A percentile compares a stretch with the other conserved stretches of the same genome.
Conservation (phyloP, 2,888 invertebrate genomes). For the Steromphala cineraria region DNA sequence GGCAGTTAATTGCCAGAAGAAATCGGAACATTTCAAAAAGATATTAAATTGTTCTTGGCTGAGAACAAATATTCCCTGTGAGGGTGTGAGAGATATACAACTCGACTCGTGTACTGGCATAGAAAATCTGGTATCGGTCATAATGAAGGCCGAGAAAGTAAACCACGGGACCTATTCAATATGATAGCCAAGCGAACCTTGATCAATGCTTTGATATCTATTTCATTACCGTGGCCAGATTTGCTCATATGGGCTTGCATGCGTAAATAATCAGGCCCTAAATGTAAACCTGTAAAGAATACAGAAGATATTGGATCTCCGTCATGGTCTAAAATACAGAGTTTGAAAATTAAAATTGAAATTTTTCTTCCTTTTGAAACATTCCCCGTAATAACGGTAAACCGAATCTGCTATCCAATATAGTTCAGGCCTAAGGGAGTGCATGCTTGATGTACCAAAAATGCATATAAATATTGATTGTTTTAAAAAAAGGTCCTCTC, state of each 20-base stretch:
- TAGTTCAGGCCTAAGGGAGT: not conserved
- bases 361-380: not conserved
- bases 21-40: slow-evolving; percentile 20
- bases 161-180: slow-evolving; percentile 4
- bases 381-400: not conserved
- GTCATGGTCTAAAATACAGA: not conserved
- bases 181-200: not conserved
- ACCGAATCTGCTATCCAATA: not conserved
- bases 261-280: not conserved
- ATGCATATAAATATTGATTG: slow-evolving; percentile 8
- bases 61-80: slow-evolving; percentile 15
- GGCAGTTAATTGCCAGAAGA: slow-evolving; percentile 22
- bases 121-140: not conserved
- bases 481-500: not conserved
- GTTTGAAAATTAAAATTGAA: not conserved
- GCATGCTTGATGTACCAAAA: not conserved
- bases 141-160: not conserved
- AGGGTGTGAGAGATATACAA: not conserved
- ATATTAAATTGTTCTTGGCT: slow-evolving; percentile 19
- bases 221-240: not conserved
- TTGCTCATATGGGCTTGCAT: not conserved
- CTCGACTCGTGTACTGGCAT: not conserved
- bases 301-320: not conserved
- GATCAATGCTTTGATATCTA: slow-evolving; percentile 10
- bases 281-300: not conserved